Conservation (phyloP, 2,888 invertebrate genomes). For the Heteromyza rotundicornis region DNA sequence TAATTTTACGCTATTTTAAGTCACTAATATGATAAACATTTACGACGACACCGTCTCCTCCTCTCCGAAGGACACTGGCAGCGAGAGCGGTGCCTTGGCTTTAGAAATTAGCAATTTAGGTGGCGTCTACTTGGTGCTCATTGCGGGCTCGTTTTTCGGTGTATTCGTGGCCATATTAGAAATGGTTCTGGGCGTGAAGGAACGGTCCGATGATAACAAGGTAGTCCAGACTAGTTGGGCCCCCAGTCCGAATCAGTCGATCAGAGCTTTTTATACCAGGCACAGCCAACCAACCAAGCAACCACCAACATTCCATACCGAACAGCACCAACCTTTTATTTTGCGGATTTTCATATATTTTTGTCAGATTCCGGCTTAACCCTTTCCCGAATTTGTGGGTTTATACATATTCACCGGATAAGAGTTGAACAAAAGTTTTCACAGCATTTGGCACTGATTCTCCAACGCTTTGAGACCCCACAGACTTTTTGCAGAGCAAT, state of each 20-base stretch:
- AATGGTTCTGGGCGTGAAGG: conserved; percentile 57
- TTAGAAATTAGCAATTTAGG: conserved; percentile 72
- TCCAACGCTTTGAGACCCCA: neutral
- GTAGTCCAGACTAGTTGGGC: conserved; percentile 35
- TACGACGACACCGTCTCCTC: conserved; percentile 11
- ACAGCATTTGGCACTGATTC: neutral
- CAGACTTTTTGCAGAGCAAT: neutral
- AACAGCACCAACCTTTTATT: neutral
- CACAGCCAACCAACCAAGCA: too few relatives aligned
- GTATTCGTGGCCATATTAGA: conserved; percentile 56
- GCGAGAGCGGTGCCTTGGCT: conserved; percentile 60
- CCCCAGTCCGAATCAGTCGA: too few relatives aligned
- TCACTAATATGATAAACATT: neutral
- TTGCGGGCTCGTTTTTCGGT: conserved; percentile 63
- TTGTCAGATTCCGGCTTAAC: too few relatives aligned
- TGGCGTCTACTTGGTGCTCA: conserved; percentile 71
- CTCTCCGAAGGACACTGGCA: conserved; percentile 49
- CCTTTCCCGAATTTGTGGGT: too few relatives aligned
- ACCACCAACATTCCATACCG: neutral
- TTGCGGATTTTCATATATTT: neutral
- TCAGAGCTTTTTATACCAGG: too few relatives aligned
- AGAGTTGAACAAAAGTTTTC: too few relatives aligned
- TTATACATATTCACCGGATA: too few relatives aligned
- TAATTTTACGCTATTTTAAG: too few relatives aligned
- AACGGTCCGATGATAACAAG: conserved; percentile 56